Evolutionary conservation across 2,888 invertebrate species (phyloP).

Genomic region (Campaea margaritaria): DNA sequence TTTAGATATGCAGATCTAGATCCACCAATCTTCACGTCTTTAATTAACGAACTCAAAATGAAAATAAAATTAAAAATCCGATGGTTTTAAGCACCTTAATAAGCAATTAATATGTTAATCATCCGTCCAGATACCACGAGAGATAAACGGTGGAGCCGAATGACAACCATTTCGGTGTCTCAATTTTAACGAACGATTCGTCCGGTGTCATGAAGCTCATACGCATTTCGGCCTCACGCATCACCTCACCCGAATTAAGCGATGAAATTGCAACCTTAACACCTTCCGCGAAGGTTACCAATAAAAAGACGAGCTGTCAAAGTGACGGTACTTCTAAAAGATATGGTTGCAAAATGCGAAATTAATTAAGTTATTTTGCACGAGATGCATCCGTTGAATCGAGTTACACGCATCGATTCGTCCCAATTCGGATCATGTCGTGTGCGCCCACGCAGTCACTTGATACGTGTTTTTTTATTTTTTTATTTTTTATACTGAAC

Average conservation of each 20-base stretch:
- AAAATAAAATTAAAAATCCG: constrained; percentile 40
- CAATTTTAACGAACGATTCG: constrained; percentile 34
- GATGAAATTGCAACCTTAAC: constrained; percentile 31
- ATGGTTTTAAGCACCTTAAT: constrained; percentile 56
- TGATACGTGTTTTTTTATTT: constrained; percentile 19
- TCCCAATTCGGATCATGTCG: constrained; percentile 50
- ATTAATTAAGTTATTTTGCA: constrained; percentile 45
- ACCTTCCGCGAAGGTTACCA: constrained; percentile 12
- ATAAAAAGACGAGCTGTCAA: constrained; percentile 21
- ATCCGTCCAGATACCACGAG: constrained; percentile 65
- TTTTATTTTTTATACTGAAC: constrained; percentile 15
- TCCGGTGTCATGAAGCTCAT: constrained; percentile 41
- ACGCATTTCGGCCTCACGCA: constrained; percentile 55
- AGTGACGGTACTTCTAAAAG: constrained; percentile 16
- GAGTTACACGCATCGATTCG: constrained; percentile 69
- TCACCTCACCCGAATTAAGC: constrained; percentile 40
- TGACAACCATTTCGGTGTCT: constrained; percentile 48
- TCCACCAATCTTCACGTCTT: background rate
- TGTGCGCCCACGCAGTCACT: constrained; percentile 32
- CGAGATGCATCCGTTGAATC: constrained; percentile 74
- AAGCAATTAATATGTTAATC: constrained; percentile 79
- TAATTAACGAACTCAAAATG: constrained; percentile 41
- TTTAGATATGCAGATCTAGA: no score
- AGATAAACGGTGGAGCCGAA: constrained; percentile 60
- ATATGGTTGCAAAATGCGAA: constrained; percentile 33